phyloP scores from a whole-genome alignment of 2,113 vertebrate species.

The Xiphorhynchus elegans region DNA sequence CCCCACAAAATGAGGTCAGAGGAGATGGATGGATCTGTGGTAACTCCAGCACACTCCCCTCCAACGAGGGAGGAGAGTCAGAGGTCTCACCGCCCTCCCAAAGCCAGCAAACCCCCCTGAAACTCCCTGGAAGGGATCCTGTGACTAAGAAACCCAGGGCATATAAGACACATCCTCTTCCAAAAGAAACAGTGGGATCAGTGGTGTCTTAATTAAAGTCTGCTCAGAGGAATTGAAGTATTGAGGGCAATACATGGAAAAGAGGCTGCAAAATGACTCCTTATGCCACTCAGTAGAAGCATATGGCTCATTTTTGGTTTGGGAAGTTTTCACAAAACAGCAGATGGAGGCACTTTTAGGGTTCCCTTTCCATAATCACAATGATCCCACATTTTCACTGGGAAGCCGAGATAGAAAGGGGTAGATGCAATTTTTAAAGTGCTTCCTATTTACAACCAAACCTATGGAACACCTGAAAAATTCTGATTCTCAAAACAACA shows the following conservation, averaged over 20 bases:
- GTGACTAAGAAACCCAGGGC: background rate
- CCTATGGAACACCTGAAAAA: rapidly evolving
- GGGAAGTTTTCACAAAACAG: background rate
- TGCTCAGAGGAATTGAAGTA: background rate
- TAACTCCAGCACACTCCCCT: background rate
- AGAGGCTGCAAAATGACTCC: background rate
- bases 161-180: background rate
- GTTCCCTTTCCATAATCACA: background rate
- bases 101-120: background rate
- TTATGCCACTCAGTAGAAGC: background rate
- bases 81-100: background rate
- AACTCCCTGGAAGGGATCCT: background rate
- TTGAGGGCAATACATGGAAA: background rate
- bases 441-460: background rate
- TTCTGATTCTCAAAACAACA: background rate
- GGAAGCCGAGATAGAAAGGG: background rate
- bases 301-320: background rate
- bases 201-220: background rate
- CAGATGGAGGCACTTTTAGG: background rate
- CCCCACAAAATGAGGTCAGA: background rate
- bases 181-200: background rate
- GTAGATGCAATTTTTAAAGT: background rate
- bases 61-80: background rate
- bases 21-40: background rate
- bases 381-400: background rate